phyloP scores from a whole-genome alignment of 2,888 invertebrate genomes.

The Diarsia rubi region DNA sequence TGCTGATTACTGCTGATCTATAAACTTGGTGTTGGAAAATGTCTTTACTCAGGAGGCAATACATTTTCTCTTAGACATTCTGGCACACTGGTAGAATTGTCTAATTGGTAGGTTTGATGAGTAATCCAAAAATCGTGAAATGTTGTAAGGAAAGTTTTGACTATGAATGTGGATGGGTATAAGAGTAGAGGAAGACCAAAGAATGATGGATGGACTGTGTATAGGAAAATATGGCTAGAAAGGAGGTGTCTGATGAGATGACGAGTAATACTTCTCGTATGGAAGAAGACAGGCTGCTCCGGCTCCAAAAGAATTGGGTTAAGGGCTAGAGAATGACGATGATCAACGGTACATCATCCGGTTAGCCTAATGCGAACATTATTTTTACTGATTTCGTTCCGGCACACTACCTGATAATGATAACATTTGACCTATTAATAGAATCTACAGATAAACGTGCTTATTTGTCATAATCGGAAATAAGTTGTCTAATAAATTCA shows the following conservation, averaged over 20 bases:
- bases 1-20: no score
- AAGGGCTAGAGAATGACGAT: no score
- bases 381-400: background rate
- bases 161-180: no score
- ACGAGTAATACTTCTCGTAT: no score
- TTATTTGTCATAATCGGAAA: slow-evolving; percentile 12
- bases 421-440: background rate
- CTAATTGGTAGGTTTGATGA: background rate
- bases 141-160: no score
- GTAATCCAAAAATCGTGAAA: no score
- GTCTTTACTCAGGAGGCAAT: background rate
- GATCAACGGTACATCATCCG: background rate
- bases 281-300: no score
- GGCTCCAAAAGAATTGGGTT: no score
- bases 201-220: no score
- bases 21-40: background rate
- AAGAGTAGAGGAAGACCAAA: no score
- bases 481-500: slow-evolving; percentile 3
- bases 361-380: background rate
- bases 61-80: background rate
- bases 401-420: background rate
- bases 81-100: background rate
- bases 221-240: no score
- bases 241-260: no score
- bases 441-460: background rate